Evolutionary conservation across 2,888 invertebrate genomes (phyloP), one percentile per base, ranked within the genome.

Genomic region (Tipula vernalis): DNA sequence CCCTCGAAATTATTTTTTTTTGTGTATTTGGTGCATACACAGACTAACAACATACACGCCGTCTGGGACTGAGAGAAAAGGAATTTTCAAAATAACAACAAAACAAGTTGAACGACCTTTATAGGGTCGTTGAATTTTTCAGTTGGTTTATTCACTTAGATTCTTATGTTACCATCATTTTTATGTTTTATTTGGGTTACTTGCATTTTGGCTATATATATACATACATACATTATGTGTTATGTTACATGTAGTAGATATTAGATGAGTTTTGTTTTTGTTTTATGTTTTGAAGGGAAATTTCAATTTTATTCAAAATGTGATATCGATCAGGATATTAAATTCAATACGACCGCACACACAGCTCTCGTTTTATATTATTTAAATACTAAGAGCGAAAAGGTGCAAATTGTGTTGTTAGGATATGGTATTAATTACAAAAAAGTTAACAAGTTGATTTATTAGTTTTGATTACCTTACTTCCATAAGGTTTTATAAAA

Each of bases 101-200:
- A 71, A 10, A 28, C 71, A 71, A 28, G 71, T 71, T 71, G 71
- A 71, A 71, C 71, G 71, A 71, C 71, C 71, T 71, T 71, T 71
- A 15, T 71, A 71, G 71, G 71, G 71, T 71, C 71, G 71, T 28
- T 71, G 71, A 71, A 71, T 71, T 71, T 71, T 71, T 71, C 71
- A 71, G 71, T 71, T 71, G 71, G 71, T 71, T 71, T 71, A 71
- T 71, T 71, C 71, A 71, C 71, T 71, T 71, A 71, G 71, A 71
- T 71, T 71, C 71, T 71, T 71, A 28, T 71, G 71, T 71, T 71
- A 71, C 71, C 71, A 71, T 71, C 28, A 71, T 51, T 71, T 18
- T 71, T 71, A 71, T 71, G 4, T 71, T 28, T 71, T 71, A 71
- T 71, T 71, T 71, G 71, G 28, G 12, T 71, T 71, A 28, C 12